phyloP scores from a whole-genome alignment of 2,797 vertebrate genomes.

The Decapterus maruadsi region DNA sequence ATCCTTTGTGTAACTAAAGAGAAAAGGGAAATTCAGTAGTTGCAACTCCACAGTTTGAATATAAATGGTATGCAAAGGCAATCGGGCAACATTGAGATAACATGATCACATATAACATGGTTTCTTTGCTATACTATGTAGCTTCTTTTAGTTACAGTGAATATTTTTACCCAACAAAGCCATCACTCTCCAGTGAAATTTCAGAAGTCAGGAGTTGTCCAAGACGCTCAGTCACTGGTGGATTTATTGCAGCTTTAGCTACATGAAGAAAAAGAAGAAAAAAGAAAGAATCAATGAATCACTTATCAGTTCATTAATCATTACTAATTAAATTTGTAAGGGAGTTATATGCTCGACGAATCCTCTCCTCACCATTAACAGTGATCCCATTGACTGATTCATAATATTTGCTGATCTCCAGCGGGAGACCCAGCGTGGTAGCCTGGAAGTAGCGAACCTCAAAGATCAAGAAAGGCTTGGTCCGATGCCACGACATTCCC shows the following conservation, averaged over 20 bases:
- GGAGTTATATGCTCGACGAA: background rate
- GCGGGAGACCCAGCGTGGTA: conserved; percentile 84
- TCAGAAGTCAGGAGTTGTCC: conserved; percentile 79
- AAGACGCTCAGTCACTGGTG: conserved; percentile 70
- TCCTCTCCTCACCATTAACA: conserved; percentile 80
- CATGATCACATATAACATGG: background rate
- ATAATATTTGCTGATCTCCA: conserved; percentile 87
- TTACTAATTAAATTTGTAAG: background rate
- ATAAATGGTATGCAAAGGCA: background rate
- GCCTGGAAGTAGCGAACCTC: conserved; percentile 85
- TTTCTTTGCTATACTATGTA: background rate
- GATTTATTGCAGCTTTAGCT: conserved; percentile 80
- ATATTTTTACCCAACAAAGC: conserved; percentile 78
- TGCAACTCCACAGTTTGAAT: background rate
- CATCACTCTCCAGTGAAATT: conserved; percentile 81
- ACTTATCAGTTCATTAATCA: background rate
- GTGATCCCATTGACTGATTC: conserved; percentile 72
- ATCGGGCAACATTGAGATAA: background rate
- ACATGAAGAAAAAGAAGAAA: background rate
- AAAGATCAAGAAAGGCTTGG: conserved; percentile 74
- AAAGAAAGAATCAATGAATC: background rate
- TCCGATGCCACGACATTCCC: conserved; percentile 79
- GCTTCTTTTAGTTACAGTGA: background rate
- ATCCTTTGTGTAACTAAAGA: conserved; percentile 78
- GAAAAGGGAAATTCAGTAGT: background rate